These are phyloP conservation scores for Pyxicephalus adspersus DNA, from an alignment of 2,113 vertebrate genomes.

Conservation along the genomic window DNA sequence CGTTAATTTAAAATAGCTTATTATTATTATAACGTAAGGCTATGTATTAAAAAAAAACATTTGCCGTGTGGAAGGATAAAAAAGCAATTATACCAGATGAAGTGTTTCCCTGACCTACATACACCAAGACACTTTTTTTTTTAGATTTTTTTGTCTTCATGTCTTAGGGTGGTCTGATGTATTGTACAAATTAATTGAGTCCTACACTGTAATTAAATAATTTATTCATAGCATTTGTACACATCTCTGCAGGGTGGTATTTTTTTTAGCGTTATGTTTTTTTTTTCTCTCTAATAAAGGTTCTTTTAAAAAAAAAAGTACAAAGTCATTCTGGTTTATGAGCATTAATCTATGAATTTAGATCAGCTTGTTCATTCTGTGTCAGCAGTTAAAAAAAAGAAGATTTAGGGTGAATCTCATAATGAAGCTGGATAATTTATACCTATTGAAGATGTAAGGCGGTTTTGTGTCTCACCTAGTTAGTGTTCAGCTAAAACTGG, in stretches of 20 bases:
- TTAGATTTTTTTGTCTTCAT: constrained; percentile 31
- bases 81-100: constrained; percentile 52
- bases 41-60: constrained; percentile 37
- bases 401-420: constrained; percentile 41
- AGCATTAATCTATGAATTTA: constrained; percentile 54
- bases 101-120: constrained; percentile 55
- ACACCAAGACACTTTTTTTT: constrained; percentile 43
- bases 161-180: constrained; percentile 54
- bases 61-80: constrained; percentile 33
- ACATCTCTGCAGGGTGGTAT: constrained; percentile 56
- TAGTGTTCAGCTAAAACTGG: too few relatives aligned
- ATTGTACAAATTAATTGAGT: constrained; percentile 56
- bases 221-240: constrained; percentile 58
- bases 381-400: constrained; percentile 1
- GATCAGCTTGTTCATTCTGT: constrained; percentile 45
- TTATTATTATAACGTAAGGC: constrained; percentile 44
- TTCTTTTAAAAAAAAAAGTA: constrained; percentile 52
- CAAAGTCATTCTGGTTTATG: constrained; percentile 51
- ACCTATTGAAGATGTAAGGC: background rate
- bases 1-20: constrained; percentile 44
- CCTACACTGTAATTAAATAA: constrained; percentile 57
- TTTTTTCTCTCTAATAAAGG: constrained; percentile 55
- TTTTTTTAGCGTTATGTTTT: constrained; percentile 54
- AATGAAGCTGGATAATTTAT: constrained; percentile 34
- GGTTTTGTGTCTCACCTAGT: constrained; percentile 8